Base-by-base conservation (phyloP, 2,888 invertebrate genomes). In the Plebejus melissa region DNA sequence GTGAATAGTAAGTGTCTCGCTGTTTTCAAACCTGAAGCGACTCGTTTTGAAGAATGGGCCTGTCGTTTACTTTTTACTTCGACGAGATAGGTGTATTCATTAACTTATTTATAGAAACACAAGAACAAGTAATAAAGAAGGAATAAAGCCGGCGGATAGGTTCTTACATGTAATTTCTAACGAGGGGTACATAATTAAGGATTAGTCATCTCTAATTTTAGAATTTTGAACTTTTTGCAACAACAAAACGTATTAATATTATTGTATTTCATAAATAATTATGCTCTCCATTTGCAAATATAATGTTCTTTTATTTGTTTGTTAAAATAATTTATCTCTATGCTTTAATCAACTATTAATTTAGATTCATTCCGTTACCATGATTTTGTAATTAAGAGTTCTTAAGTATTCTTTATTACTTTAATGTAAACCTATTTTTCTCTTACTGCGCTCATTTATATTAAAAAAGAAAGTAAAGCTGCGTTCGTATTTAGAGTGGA, bases 1-100 rank as follows among this genome's bases (percentile, higher is more conserved):
- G 84, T 87, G 90, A 90, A 90, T 90, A 88, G 87, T 82, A 90
- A 90, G 79, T 79, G 74, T 74, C 77, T 77, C 77, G 74, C 76
- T 79, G 75, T 76, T 79, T 79, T 79, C 79, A 75, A 77, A 77
- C 50, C 50, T 54, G 77, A 75, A 77, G 70, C 71, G 77, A 50
- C 50, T 46, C 22, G 22, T 71, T 72, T 72, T 72, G 16, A 72
- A 72, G 46, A 72, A 72, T 72, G 72, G 50, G 0, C 32, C 28
- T 28, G 72, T 32, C 72, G 28, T 54, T 46, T 71, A 54, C 57
- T 57, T 74, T 74, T 74, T 74, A 74, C 38, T 58, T 38, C n/a
- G 41, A n/a, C 38, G 28, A 46, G 22, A 46, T 71, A 71, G 22
- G 46, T 71, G 71, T 71, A 50, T 71, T 71, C 65, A 65, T 65